Conservation (phyloP, 2,888 invertebrate species). For the Oscheius onirici region DNA sequence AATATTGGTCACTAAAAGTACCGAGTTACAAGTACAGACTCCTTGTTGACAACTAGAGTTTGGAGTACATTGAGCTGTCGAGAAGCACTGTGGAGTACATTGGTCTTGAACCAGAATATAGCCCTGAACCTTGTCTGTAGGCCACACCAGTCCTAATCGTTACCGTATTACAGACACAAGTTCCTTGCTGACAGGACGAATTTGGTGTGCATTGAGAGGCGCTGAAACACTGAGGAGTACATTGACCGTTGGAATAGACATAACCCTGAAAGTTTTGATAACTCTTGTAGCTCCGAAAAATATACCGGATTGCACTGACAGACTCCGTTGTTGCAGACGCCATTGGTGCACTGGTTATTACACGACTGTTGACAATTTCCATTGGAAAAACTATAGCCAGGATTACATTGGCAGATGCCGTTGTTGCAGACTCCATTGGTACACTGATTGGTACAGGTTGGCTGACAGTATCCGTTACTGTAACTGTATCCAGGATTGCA, state of each 20-base stretch:
- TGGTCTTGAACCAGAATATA: not conserved
- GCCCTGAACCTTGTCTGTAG: too few species aligned
- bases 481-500: conserved; percentile 14
- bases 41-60: conserved; percentile 25
- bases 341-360: conserved; percentile 27
- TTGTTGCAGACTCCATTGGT: not conserved
- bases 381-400: conserved; percentile 21
- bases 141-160: too few species aligned
- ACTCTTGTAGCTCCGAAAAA: too few species aligned
- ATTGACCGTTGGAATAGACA: conserved; percentile 27
- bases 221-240: conserved; percentile 16
- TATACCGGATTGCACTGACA: not conserved
- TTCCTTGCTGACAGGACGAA: conserved; percentile 28
- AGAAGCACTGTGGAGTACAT: conserved; percentile 25
- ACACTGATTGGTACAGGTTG: conserved; percentile 5
- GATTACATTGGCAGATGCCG: not conserved
- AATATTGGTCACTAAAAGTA: not conserved
- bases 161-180: conserved; percentile 23
- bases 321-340: conserved; percentile 31
- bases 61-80: conserved; percentile 6
- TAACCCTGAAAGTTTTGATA: conserved; percentile 25
- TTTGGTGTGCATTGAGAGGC: conserved; percentile 21
- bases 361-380: conserved; percentile 17
- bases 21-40: conserved; percentile 24
- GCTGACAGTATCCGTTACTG: conserved; percentile 11